Evolutionary conservation across 2,797 vertebrate genomes (phyloP), one percentile per base, ranked within the genome.

Genomic region (Lindbergichthys nudifrons): DNA sequence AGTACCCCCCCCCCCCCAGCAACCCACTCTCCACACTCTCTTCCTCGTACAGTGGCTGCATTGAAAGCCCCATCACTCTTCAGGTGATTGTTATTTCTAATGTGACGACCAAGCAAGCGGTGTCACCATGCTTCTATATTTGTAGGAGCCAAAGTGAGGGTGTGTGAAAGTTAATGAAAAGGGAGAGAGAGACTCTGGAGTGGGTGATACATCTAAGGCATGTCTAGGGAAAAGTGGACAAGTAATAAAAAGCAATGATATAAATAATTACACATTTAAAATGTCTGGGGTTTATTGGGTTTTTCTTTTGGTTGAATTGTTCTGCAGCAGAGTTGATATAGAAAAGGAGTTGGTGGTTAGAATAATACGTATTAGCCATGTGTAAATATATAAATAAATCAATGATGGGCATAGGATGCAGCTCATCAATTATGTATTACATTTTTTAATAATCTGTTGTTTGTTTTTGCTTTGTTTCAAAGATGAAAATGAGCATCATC

Each of bases 51-150:
- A 72, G 71, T 59, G 72, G 66, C 78, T 53, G 61, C 66, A 59
- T 47, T 82, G 50, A 83, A 86, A 87, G 76, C 75, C 43, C 60
- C 75, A 78, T 86, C 82, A 63, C 77, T 81, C 63, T 83, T 76
- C 47, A 14, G 57, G 46, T 57, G 62, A 83, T 77, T 86, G 79
- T 76, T 78, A 46, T 72, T 73, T 73, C 59, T 80, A 80, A 91
- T 81, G 79, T 63, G 72, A 85, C 74, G 74, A 83, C 43, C 0
- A 66, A 75, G 77, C 73, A 69, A 78, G 74, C 12, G 3, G 45
- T 54, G 48, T 59, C 42, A 54, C 41, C 53, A 56, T 60, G 21
- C 70, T 63, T 73, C 70, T 87, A 79, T 75, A 81, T 87, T 81
- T 85, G 59, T 42, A 26, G 46, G 51, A 57, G 64, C 46, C 70